Percentiles rank a stretch among this genome's conserved stretches.
These are phyloP conservation scores for Bombus cullumanus DNA, from an alignment of 1,140 invertebrate species.

Conservation along the genomic window DNA sequence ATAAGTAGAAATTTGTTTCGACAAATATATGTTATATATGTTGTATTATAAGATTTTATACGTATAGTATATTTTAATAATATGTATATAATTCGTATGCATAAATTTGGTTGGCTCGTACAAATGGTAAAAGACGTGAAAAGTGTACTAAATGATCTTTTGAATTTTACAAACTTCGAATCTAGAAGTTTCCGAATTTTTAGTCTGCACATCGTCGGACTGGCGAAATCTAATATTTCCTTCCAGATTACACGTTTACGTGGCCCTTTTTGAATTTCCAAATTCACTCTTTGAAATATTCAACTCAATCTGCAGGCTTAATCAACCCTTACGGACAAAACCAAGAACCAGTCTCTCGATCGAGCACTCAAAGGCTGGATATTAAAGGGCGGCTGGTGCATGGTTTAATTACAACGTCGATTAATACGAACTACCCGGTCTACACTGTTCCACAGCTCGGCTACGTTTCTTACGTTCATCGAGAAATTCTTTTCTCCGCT, in stretches of 20 bases:
- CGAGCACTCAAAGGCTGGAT: conserved; percentile 17
- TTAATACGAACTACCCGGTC: not conserved
- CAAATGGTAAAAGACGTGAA: too few species aligned
- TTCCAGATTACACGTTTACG: not conserved
- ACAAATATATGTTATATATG: too few species aligned
- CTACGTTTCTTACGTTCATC: not conserved
- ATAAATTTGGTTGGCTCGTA: too few species aligned
- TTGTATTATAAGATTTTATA: too few species aligned
- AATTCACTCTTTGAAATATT: not conserved
- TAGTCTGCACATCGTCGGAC: not conserved
- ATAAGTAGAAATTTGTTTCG: too few species aligned
- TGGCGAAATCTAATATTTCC: not conserved
- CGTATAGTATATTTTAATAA: too few species aligned
- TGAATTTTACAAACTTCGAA: too few species aligned
- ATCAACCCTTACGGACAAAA: not conserved
- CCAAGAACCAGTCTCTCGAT: not conserved
- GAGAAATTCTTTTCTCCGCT: not conserved
- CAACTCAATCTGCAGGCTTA: not conserved
- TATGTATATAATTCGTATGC: too few species aligned
- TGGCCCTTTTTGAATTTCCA: not conserved
- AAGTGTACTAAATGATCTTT: too few species aligned
- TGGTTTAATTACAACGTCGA: conserved; percentile 20
- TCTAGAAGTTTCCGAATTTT: not conserved
- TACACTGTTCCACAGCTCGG: not conserved
- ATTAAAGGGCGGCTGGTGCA: conserved; percentile 11